These are phyloP conservation scores for Cololabis saira DNA, from an alignment of 2,113 vertebrate genomes.

Conservation along the genomic window DNA sequence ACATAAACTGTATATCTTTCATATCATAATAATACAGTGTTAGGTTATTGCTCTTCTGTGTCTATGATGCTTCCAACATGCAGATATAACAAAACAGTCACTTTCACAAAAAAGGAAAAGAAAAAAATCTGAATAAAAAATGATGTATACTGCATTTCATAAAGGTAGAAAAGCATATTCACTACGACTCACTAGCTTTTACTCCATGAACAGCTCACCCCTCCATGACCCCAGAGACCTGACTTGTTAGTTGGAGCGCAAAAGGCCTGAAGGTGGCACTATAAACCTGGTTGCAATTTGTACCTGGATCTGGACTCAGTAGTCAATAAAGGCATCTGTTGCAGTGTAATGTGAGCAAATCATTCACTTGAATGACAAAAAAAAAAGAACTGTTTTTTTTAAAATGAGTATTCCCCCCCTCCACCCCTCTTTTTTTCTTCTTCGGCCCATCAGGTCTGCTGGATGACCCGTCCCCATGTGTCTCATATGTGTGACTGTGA, in stretches of 20 bases:
- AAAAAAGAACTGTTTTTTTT: neutral
- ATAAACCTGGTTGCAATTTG: neutral
- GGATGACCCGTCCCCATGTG: neutral
- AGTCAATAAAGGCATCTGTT: neutral
- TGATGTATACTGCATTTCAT: too few species aligned
- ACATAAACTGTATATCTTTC: too few species aligned
- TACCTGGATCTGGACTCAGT: neutral
- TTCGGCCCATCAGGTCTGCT: neutral
- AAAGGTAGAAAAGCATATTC: neutral
- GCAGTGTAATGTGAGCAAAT: neutral
- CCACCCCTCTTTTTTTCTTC: too few species aligned
- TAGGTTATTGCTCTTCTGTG: too few species aligned
- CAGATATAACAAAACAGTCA: too few species aligned
- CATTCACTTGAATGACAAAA: neutral
- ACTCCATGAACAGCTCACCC: neutral
- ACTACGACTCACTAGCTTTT: neutral
- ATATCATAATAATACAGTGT: too few species aligned
- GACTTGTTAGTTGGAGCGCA: neutral
- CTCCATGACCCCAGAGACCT: neutral
- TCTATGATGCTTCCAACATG: too few species aligned
- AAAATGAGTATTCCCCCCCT: neutral
- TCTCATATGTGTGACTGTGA: slow-evolving; percentile 38
- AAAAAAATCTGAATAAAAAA: too few species aligned
- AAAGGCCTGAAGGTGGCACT: slow-evolving; percentile 25
- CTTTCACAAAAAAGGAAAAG: too few species aligned